A percentile compares a stretch with the other conserved stretches of the same genome.
Evolutionary conservation across 2,888 invertebrate genomes (phyloP).

Genomic region (Holacanthella duospinosa): DNA sequence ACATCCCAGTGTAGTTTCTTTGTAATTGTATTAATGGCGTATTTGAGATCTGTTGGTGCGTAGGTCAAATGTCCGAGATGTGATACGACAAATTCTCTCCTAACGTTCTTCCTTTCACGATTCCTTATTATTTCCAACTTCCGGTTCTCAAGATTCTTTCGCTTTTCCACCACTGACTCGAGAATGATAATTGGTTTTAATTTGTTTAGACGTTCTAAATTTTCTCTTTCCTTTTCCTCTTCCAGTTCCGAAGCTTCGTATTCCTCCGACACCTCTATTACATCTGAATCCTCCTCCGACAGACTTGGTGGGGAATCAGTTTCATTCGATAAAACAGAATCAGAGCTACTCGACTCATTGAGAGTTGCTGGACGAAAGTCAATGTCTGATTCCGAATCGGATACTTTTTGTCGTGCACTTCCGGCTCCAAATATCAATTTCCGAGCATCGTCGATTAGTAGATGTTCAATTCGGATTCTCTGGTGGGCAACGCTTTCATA

Average conservation of each 20-base stretch:
- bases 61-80: not conserved
- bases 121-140: not conserved
- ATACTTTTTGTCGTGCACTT: not conserved
- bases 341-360: not conserved
- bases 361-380: not conserved
- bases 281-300: not conserved
- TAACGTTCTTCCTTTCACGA: not conserved
- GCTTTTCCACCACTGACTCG: not conserved
- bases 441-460: not conserved
- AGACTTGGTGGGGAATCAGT: not conserved
- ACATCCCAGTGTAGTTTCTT: not conserved
- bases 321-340: not conserved
- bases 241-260: not conserved
- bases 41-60: not conserved
- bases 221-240: not conserved
- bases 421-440: not conserved
- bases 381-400: not conserved
- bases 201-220: not conserved
- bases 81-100: not conserved
- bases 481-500: not conserved
- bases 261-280: not conserved
- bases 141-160: not conserved
- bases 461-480: not conserved
- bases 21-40: not conserved
- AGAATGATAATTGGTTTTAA: not conserved